Conservation (phyloP, 2,113 vertebrate species). For the Thunnus maccoyii region DNA sequence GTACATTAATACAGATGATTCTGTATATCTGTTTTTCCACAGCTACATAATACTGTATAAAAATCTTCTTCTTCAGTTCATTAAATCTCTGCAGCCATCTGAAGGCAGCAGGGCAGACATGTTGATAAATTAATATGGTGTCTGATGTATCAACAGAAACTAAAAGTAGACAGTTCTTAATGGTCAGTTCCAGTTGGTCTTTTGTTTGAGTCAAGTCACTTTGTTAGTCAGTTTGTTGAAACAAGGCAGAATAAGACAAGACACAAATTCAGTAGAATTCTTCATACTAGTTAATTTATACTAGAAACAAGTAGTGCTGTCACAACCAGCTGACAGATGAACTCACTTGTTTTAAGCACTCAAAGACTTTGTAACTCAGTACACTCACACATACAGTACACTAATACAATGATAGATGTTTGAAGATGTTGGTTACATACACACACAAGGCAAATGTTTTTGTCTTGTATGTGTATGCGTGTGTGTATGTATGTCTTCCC, state of each 20-base stretch:
- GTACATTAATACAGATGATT: too few relatives aligned
- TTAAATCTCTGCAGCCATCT: too few relatives aligned
- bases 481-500: conserved; percentile 16
- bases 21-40: too few relatives aligned
- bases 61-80: too few relatives aligned
- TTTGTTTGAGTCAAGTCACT: not conserved
- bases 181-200: not conserved
- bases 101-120: too few relatives aligned
- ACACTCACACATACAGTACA: not conserved
- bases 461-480: not conserved
- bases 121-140: too few relatives aligned
- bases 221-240: too few relatives aligned
- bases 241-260: too few relatives aligned
- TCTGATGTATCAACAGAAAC: not conserved
- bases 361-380: not conserved
- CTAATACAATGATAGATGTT: conserved; percentile 16
- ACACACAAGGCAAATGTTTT: not conserved
- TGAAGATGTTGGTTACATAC: conserved; percentile 2
- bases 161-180: not conserved
- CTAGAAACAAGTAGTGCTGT: not conserved
- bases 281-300: not conserved
- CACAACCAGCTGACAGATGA: not conserved
- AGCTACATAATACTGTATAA: too few relatives aligned
- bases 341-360: not conserved
- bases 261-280: not conserved